Percentiles rank a stretch among this genome's conserved stretches.
Conservation (phyloP, 2,797 vertebrate genomes). For the Schizopygopsis pylzovi region DNA sequence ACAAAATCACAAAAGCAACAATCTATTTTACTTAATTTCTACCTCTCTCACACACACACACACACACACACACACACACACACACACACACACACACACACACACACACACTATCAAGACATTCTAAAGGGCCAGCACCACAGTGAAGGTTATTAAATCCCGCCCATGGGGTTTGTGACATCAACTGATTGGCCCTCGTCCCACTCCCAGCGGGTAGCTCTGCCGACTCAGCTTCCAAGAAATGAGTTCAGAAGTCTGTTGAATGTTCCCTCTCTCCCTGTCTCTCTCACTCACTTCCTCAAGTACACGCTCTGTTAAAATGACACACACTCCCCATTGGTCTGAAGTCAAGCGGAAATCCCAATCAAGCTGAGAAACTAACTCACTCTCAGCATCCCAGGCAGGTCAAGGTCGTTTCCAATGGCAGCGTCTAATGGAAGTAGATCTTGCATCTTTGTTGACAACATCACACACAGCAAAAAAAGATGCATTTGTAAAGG, state of each 20-base stretch:
- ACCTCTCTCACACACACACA: neutral
- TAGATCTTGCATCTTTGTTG: conserved; percentile 44
- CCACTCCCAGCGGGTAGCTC: conserved; percentile 32
- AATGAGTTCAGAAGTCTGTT: conserved; percentile 29
- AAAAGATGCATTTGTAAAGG: neutral
- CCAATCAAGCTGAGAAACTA: conserved; percentile 49
- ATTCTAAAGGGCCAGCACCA: neutral
- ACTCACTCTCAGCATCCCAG: conserved; percentile 48
- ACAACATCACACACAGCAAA: too few species aligned
- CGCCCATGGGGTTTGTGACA: neutral
- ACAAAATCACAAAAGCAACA: neutral
- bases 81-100: neutral
- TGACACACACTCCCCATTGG: conserved; percentile 40
- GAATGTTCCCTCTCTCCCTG: conserved; percentile 11
- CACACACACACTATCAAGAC: neutral
- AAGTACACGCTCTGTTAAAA: conserved; percentile 28
- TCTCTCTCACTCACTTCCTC: conserved; percentile 34
- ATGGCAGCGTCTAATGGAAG: conserved; percentile 59
- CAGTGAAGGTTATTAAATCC: conserved; percentile 26
- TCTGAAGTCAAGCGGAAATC: conserved; percentile 64
- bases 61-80: neutral
- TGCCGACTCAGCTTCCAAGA: conserved; percentile 27
- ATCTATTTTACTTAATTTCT: neutral
- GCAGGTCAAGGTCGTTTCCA: conserved; percentile 66
- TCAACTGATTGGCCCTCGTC: conserved; percentile 33